Conservation (phyloP, 2,888 invertebrate genomes). For the Stratiomys singularior region DNA sequence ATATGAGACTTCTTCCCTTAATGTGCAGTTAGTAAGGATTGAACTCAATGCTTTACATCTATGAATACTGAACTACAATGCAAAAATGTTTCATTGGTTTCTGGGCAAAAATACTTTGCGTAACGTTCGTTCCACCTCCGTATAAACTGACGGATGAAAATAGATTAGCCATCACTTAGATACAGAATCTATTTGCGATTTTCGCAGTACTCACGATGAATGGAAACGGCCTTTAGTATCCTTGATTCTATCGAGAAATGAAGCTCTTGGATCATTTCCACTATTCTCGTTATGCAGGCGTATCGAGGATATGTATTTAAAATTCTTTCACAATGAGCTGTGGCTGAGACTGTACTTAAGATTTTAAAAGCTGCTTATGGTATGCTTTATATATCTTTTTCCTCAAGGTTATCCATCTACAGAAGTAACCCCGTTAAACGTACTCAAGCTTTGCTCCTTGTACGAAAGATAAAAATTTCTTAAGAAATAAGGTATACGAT, state of each 20-base stretch:
- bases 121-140: too few species aligned
- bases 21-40: too few species aligned
- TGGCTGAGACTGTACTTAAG: not conserved
- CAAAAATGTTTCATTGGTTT: too few species aligned
- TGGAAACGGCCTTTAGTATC: too few species aligned
- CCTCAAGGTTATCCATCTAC: not conserved
- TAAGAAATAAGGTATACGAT: not conserved
- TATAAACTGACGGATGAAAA: too few species aligned
- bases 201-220: too few species aligned
- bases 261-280: not conserved
- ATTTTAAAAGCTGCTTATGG: not conserved
- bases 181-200: too few species aligned
- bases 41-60: too few species aligned
- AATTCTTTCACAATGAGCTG: not conserved
- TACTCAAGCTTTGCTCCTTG: not conserved
- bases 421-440: not conserved
- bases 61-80: too few species aligned
- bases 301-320: not conserved
- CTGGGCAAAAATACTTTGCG: too few species aligned
- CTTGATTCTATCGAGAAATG: not conserved
- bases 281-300: not conserved
- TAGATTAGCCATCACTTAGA: too few species aligned
- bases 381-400: not conserved
- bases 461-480: not conserved
- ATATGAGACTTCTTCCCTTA: too few species aligned